Evolutionary conservation across 2,113 vertebrate species (phyloP).

Genomic region (Nesogale talazaci): DNA sequence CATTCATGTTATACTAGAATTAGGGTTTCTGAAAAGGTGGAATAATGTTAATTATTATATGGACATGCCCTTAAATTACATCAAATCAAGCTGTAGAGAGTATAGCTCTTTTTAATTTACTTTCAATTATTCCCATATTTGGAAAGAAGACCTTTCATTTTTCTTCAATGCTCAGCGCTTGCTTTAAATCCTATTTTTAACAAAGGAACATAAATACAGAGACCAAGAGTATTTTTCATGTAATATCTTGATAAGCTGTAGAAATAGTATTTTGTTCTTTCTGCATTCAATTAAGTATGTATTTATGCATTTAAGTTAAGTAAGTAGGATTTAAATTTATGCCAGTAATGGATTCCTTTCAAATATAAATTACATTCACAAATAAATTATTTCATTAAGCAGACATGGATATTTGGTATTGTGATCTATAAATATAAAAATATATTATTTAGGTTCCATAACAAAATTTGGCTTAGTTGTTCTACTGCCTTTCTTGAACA

Average conservation of each 20-base stretch:
- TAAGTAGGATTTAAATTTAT: constrained; percentile 3
- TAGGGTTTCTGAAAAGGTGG: background rate
- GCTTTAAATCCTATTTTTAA: background rate
- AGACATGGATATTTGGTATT: background rate
- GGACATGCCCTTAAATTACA: background rate
- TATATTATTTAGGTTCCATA: background rate
- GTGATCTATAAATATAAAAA: background rate
- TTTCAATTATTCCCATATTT: constrained; percentile 42
- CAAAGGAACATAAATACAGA: background rate
- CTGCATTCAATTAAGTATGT: background rate
- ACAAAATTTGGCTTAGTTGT: background rate
- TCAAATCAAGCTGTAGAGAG: background rate
- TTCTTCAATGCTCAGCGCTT: background rate
- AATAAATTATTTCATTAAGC: background rate
- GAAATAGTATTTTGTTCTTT: background rate
- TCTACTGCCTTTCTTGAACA: constrained; percentile 14
- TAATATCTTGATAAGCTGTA: background rate
- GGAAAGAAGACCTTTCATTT: constrained; percentile 20
- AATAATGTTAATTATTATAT: background rate
- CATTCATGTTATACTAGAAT: background rate
- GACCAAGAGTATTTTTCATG: background rate
- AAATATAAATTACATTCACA: background rate
- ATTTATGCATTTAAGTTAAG: constrained; percentile 28
- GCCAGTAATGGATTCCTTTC: background rate
- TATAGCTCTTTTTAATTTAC: constrained; percentile 31